phyloP scores from a whole-genome alignment of 2,113 vertebrate genomes.

The Clarias macrocephalus region DNA sequence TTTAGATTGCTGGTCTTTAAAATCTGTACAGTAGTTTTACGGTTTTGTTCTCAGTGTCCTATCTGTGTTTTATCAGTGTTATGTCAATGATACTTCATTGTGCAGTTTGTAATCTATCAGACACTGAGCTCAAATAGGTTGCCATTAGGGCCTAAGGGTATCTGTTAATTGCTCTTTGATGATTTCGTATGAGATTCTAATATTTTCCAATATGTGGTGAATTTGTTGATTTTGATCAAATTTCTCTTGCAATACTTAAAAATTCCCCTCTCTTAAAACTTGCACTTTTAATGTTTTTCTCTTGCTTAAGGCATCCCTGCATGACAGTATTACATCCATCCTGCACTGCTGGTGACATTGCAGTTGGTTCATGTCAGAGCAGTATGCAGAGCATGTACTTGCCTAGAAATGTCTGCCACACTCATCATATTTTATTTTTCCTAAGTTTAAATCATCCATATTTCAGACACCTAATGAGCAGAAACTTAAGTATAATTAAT shows the following conservation, averaged over 20 bases:
- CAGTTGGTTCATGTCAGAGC: neutral
- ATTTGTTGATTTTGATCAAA: neutral
- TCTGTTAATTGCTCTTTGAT: neutral
- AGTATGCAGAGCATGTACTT: neutral
- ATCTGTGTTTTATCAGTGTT: neutral
- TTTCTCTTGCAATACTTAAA: neutral
- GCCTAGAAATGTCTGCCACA: neutral
- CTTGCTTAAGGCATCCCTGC: neutral
- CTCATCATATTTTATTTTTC: neutral
- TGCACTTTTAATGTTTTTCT: neutral
- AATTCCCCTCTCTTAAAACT: neutral
- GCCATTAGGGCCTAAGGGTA: neutral
- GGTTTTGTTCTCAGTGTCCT: neutral
- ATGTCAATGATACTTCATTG: neutral
- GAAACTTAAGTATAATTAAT: neutral
- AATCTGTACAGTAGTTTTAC: neutral
- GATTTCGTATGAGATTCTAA: neutral
- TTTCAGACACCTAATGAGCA: neutral
- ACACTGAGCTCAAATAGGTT: neutral
- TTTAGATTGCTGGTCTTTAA: conserved; percentile 9
- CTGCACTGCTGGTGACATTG: neutral
- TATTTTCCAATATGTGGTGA: neutral
- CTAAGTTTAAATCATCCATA: neutral
- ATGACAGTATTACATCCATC: neutral
- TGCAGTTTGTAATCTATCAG: neutral